Percentiles rank a stretch among this genome's conserved stretches.
Conservation (phyloP, 2,888 invertebrate genomes). For the Amiota mariae region DNA sequence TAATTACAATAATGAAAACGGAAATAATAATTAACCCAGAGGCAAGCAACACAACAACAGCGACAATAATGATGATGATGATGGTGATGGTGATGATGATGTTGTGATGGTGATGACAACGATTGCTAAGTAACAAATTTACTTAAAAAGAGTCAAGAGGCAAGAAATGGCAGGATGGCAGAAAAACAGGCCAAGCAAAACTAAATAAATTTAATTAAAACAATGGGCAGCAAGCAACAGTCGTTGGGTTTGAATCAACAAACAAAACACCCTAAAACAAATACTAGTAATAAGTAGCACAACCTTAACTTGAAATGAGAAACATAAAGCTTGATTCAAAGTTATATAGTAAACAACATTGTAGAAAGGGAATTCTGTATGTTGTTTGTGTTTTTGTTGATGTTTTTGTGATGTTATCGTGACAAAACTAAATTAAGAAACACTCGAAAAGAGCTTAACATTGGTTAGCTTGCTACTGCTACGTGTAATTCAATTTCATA, state of each 20-base stretch:
- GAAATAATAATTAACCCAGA: slow-evolving; percentile 44
- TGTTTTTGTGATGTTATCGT: slow-evolving; percentile 51
- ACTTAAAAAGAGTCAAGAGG: no score
- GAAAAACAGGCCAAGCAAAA: slow-evolving; percentile 11
- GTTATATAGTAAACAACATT: no score
- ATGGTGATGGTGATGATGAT: no score
- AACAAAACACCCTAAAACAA: not conserved
- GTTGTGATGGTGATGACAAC: no score
- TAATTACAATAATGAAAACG: slow-evolving; percentile 32
- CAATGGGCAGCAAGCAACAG: slow-evolving; percentile 36
- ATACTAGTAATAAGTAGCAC: not conserved
- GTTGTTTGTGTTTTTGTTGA: not conserved
- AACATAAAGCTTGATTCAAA: not conserved
- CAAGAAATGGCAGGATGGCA: no score
- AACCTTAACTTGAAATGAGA: not conserved
- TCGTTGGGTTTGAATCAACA: not conserved
- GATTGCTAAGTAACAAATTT: no score
- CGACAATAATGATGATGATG: no score
- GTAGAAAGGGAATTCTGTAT: not conserved
- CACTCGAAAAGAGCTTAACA: slow-evolving; percentile 28
- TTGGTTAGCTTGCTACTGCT: slow-evolving; percentile 15
- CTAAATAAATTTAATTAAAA: slow-evolving; percentile 60
- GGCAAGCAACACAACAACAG: not conserved
- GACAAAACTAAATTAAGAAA: slow-evolving; percentile 61
- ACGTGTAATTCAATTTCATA: slow-evolving; percentile 48